Evolutionary conservation across 2,113 vertebrate genomes (phyloP).

Genomic region (Platysteira castanea): DNA sequence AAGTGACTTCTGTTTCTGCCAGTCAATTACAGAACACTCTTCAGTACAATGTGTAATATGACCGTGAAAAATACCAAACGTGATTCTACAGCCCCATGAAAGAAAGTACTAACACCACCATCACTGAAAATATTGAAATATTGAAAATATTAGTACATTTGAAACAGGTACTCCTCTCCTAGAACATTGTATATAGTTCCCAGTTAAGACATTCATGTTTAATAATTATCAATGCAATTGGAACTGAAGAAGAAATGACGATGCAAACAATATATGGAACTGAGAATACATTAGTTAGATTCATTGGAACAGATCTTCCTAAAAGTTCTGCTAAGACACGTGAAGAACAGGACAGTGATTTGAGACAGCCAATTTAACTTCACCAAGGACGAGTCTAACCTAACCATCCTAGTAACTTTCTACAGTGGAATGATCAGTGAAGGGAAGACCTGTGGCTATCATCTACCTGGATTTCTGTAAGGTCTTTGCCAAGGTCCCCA

Average conservation of each 20-base stretch:
- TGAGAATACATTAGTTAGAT: not conserved
- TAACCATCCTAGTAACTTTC: not conserved
- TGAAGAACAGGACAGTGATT: not conserved
- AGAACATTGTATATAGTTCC: not conserved
- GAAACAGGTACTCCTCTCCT: not conserved
- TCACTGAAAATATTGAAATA: not conserved
- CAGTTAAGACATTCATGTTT: not conserved
- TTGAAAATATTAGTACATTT: not conserved
- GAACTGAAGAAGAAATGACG: not conserved
- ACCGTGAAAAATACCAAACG: not conserved
- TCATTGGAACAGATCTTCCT: not conserved
- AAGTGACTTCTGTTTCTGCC: not conserved
- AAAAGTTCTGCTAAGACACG: rapidly evolving
- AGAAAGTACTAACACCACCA: not conserved
- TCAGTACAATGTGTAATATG: not conserved
- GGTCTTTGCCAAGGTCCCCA: not conserved
- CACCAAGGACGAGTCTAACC: not conserved
- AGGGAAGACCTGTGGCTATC: not conserved
- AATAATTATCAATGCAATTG: not conserved
- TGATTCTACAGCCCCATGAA: not conserved
- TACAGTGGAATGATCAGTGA: no score
- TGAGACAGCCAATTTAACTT: not conserved
- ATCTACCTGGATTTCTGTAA: not conserved
- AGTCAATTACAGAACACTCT: not conserved
- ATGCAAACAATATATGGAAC: not conserved